Conservation (phyloP, 2,113 vertebrate genomes). For the Myrmophylax atrothorax region DNA sequence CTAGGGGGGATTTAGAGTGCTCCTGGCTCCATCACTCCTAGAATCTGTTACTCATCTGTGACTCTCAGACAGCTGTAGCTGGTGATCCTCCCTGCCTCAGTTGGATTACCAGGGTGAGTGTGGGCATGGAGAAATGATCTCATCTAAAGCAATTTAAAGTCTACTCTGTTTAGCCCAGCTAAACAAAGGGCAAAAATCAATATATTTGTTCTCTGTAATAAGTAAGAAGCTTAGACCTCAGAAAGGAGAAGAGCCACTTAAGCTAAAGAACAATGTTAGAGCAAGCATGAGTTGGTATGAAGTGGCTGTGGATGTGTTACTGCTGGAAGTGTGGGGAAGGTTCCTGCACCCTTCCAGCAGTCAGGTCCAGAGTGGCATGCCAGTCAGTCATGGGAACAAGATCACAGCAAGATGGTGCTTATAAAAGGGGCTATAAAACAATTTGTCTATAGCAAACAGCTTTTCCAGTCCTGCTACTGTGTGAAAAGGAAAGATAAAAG, state of each 20-base stretch:
- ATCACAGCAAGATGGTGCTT: background rate
- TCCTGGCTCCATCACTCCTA: background rate
- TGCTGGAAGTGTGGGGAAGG: background rate
- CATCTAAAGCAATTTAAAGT: background rate
- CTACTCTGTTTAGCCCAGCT: background rate
- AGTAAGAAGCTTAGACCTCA: background rate
- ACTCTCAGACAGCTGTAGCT: background rate
- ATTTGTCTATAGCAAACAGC: background rate
- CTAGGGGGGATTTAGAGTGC: background rate
- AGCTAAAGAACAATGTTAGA: background rate
- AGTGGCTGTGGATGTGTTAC: background rate
- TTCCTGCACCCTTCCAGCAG: background rate
- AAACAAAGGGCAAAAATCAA: background rate
- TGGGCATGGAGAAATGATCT: background rate
- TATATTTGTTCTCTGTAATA: background rate
- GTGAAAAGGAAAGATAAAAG: background rate
- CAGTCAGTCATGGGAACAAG: background rate
- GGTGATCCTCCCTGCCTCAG: background rate
- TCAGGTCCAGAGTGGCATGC: background rate
- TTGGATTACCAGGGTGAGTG: background rate
- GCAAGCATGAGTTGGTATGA: background rate
- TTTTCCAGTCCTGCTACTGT: background rate
- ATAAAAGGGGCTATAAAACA: conserved; percentile 14
- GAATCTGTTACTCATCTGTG: background rate
- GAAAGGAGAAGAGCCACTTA: background rate